Base-by-base conservation (phyloP, 2,797 vertebrate species). In the Brachyalestes nurse region DNA sequence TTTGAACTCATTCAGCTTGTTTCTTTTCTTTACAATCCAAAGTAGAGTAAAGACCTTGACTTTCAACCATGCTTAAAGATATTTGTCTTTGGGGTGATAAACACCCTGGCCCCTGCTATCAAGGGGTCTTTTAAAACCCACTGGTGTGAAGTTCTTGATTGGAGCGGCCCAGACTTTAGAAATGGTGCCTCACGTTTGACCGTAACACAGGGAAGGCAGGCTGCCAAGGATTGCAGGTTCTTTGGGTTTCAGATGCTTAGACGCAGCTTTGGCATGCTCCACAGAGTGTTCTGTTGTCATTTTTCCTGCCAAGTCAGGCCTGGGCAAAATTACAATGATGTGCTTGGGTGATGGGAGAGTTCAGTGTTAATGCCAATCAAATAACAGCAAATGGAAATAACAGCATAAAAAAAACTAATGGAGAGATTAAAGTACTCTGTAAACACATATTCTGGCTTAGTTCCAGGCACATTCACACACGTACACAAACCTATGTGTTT, bases 251-350 rank as follows among this genome's bases (percentile, higher is more conserved):
- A 84, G 69, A 88, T 84, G 78, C 88, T 88, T 83, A 77, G 75
- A 83, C 82, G 77, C 34, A 42, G 76, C 57, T 57, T 77, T 74
- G 73, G 81, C 65, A 73, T 67, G 19, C 67, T 64, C 16, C 80
- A 82, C 2, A 77, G 77, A 82, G 69, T 82, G 73, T 65, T 86
- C 77, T 76, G 75, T 78, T 83, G 78, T 83, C 85, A 40, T 89
- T 79, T 84, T 85, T 86, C 88, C 86, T 89, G 91, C 90, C 92
- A 93, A 93, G 87, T 90, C 90, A 88, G 85, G 84, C 86, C 62
- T 81, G 61, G 81, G 62, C 2, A 49, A 83, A 91, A 92, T 92
- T 91, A 89, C 90, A 90, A 86, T 71, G 87, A 88, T 87, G 86
- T 90, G 90, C 86, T 88, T 82, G 72, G 78, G 57, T 87, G 84